Conservation (phyloP, 1,140 invertebrate genomes). For the Archivesica marissinica region DNA sequence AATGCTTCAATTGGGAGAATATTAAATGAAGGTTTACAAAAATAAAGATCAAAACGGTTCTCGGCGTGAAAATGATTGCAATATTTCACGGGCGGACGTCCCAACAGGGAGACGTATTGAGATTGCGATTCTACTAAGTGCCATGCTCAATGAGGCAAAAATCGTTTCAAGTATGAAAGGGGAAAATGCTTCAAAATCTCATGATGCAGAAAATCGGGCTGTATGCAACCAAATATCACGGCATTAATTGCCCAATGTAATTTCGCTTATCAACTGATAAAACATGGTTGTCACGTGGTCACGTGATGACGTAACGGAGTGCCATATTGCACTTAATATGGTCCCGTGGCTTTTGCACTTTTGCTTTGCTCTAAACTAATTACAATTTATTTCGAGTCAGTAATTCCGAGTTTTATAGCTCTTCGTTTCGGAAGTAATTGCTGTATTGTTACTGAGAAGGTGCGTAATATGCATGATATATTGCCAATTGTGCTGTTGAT, state of each 20-base stretch:
- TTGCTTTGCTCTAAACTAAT: background rate
- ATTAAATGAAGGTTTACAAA: constrained; percentile 38
- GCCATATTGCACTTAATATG: background rate
- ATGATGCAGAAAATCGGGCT: constrained; percentile 26
- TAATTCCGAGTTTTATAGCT: background rate
- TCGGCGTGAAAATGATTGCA: constrained; percentile 32
- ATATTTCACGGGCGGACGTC: constrained; percentile 56
- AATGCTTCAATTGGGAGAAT: constrained; percentile 38
- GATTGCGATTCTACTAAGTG: constrained; percentile 3
- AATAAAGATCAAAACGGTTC: constrained; percentile 51
- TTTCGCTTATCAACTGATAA: background rate
- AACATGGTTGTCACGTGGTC: constrained; percentile 38
- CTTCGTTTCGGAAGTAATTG: too few relatives aligned
- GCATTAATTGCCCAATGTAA: constrained; percentile 4
- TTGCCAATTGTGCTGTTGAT: too few relatives aligned
- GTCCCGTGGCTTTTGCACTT: constrained; percentile 21
- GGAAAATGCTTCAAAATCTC: constrained; percentile 24
- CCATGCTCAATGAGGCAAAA: constrained; percentile 21
- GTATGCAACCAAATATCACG: background rate
- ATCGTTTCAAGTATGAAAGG: constrained; percentile 3
- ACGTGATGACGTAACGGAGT: constrained; percentile 38
- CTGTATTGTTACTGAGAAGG: too few relatives aligned
- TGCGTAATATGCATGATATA: too few relatives aligned
- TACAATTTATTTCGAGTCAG: background rate
- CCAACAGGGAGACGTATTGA: constrained; percentile 11